Percentiles rank a stretch among this genome's conserved stretches.
phyloP scores from a whole-genome alignment of 2,797 vertebrate species.

The Betta splendens region DNA sequence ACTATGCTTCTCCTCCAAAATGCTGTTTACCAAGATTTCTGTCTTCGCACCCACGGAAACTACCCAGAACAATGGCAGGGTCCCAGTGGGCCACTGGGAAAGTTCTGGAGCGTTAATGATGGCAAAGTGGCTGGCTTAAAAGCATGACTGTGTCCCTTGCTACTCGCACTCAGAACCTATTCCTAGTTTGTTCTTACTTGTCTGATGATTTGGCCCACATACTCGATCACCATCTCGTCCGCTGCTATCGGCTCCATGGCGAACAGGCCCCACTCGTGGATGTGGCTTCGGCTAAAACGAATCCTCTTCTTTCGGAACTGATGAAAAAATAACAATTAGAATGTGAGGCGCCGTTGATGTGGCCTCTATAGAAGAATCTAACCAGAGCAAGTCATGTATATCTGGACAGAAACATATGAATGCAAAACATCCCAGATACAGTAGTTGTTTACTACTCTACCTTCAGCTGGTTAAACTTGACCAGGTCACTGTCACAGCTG shows the following conservation, averaged over 20 bases:
- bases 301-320: conserved; percentile 98
- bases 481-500: conserved; percentile 95
- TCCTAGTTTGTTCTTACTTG: conserved; percentile 82
- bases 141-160: neutral
- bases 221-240: conserved; percentile 99
- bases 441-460: conserved; percentile 62
- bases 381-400: neutral
- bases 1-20: neutral
- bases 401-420: neutral
- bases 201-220: conserved; percentile 96
- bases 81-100: conserved; percentile 9
- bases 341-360: too few species aligned
- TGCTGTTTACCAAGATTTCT: conserved; percentile 22
- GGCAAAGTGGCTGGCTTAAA: conserved; percentile 9
- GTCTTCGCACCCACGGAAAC: conserved; percentile 41
- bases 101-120: conserved; percentile 10
- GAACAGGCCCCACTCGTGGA: conserved; percentile 98
- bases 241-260: conserved; percentile 97
- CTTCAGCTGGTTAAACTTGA: conserved; percentile 99
- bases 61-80: conserved; percentile 31
- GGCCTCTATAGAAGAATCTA: neutral
- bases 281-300: conserved; percentile 94
- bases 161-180: neutral
- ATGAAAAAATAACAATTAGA: too few species aligned
- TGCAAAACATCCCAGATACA: neutral